Conservation (phyloP, 2,888 invertebrate species). For the Phalera bucephala region DNA sequence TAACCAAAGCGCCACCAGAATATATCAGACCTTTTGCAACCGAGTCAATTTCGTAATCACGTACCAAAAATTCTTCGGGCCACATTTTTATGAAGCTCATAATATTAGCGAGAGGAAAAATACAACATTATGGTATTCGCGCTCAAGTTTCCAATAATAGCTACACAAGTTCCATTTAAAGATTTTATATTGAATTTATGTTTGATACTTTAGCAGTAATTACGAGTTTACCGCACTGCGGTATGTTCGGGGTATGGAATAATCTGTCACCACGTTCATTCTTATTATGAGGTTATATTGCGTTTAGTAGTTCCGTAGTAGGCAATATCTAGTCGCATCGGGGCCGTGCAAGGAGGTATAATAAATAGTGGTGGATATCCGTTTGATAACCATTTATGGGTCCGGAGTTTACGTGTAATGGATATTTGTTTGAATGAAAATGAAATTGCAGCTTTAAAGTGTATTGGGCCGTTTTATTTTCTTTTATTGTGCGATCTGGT, state of each 20-base stretch:
- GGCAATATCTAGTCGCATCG: conserved; percentile 27
- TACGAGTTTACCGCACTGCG: conserved; percentile 63
- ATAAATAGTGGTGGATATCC: conserved; percentile 17
- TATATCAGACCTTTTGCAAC: conserved; percentile 12
- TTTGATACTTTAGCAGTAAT: conserved; percentile 57
- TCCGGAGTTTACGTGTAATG: conserved; percentile 5
- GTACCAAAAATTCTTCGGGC: conserved; percentile 19
- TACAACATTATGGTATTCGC: conserved; percentile 31
- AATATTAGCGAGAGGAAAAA: conserved; percentile 34
- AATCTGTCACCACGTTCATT: conserved; percentile 67
- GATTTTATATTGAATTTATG: conserved; percentile 59
- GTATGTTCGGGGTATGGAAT: conserved; percentile 51
- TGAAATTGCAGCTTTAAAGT: neutral
- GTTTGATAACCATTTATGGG: conserved; percentile 19
- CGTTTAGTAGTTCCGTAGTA: conserved; percentile 26
- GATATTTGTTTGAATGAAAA: neutral
- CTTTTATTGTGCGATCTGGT: no score
- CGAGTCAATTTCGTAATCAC: conserved; percentile 22
- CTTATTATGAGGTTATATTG: conserved; percentile 55
- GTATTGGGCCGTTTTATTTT: neutral
- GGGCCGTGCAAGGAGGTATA: conserved; percentile 10
- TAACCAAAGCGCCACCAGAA: conserved; percentile 7
- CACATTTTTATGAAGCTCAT: conserved; percentile 28
- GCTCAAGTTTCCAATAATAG: conserved; percentile 44
- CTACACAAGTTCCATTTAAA: conserved; percentile 43